phyloP scores from a whole-genome alignment of 1,140 invertebrate genomes.

The Liolophura sinensis region DNA sequence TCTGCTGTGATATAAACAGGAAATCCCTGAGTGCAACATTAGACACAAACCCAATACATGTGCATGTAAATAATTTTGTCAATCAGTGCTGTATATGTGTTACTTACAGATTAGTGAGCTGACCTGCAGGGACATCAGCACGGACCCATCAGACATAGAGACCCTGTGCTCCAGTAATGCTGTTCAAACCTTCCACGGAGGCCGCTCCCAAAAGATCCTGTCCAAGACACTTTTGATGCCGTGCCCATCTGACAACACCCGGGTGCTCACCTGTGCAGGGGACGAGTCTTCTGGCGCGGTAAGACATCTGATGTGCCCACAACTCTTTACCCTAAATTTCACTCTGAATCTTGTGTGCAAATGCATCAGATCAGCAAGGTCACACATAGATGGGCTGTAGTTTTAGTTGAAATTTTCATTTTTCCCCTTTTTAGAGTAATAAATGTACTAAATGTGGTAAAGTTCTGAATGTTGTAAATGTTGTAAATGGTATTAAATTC shows the following conservation, averaged over 20 bases:
- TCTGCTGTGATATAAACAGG: too few species aligned
- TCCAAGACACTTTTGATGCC: constrained; percentile 66
- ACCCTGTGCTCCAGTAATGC: constrained; percentile 60
- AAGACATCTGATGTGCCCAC: constrained; percentile 11
- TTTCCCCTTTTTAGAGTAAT: too few species aligned
- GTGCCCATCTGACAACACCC: constrained; percentile 45
- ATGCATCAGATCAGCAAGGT: neutral
- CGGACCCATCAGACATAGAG: constrained; percentile 18
- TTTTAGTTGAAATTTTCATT: too few species aligned
- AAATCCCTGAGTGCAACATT: too few species aligned
- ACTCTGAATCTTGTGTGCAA: neutral
- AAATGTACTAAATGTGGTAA: too few species aligned
- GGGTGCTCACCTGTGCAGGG: constrained; percentile 64
- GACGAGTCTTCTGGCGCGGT: constrained; percentile 54
- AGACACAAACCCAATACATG: too few species aligned
- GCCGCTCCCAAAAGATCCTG: constrained; percentile 67
- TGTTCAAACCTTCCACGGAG: constrained; percentile 67
- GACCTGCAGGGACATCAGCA: constrained; percentile 21
- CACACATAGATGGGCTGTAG: too few species aligned
- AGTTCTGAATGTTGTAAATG: neutral
- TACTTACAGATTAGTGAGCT: constrained; percentile 42
- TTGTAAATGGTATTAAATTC: neutral
- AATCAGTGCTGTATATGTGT: constrained; percentile 13
- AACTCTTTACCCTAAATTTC: neutral
- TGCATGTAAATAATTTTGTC: constrained; percentile 57